Evolutionary conservation across 2,113 vertebrate genomes (phyloP).

Genomic region (Orthonyx spaldingii): DNA sequence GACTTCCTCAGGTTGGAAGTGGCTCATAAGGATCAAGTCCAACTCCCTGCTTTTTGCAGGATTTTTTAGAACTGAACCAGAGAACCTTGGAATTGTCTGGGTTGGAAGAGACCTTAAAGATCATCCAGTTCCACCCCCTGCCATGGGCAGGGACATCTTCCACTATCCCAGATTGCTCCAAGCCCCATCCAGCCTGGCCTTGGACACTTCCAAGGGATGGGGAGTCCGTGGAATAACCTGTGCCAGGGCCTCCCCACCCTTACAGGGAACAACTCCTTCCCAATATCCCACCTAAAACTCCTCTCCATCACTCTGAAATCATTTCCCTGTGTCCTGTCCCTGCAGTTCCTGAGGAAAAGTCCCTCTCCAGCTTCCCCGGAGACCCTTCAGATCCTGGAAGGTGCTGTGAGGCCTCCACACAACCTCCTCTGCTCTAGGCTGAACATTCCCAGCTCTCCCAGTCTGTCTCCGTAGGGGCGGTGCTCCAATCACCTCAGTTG

Average conservation of each 20-base stretch:
- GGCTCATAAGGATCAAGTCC: background rate
- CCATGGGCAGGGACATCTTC: background rate
- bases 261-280: background rate
- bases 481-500: background rate
- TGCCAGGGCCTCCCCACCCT: no score
- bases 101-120: background rate
- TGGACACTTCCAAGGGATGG: background rate
- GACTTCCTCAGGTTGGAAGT: background rate
- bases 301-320: fast-evolving
- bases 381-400: background rate
- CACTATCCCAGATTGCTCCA: background rate
- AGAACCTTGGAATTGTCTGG: background rate
- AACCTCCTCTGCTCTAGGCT: background rate
- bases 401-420: background rate
- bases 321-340: background rate
- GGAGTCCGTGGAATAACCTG: background rate
- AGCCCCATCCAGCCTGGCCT: fast-evolving
- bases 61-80: background rate
- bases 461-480: fast-evolving
- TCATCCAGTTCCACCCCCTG: background rate
- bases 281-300: background rate
- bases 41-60: background rate
- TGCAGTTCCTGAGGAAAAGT: background rate
- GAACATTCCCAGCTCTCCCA: background rate
- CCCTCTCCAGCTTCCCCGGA: background rate